Evolutionary conservation across 2,113 vertebrate species (phyloP), one percentile per base, ranked within the genome.

Genomic region (Caranx ignobilis): DNA sequence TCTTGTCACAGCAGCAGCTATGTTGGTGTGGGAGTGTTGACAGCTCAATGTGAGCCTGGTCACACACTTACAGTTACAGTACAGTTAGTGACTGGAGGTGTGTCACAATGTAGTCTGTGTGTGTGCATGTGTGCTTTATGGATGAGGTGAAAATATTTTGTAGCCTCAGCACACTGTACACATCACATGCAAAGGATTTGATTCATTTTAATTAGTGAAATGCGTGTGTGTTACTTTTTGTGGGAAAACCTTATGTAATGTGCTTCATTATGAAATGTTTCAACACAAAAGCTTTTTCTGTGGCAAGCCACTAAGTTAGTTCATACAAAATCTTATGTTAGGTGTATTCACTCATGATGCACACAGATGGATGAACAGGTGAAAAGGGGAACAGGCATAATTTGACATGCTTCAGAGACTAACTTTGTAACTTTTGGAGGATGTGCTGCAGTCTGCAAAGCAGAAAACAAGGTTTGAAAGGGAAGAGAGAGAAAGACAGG

Each of bases 391-490:
- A 26, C 34, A 52, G 13, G 16, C 54, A 12, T 21, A 65, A 73
- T 47, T 35, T 13, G 55, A 26, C 83, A 86, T 88, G 89, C 82
- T 80, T 41, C 59, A 83, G 66, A 79, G 77, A 94, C 89, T 93
- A 79, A 93, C 92, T 92, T 92, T 92, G 86, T 82, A 79, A 92
- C 68, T 83, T 26, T 26, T 26, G 35, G 67, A 77, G 8, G 70
- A 79, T 13, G 15, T 59, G 85, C 77, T 52, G 72, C 60, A 32
- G 48, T 91, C 93, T 94, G 93, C 31, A 89, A 88, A 79, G 83
- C 52, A 88, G 64, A 78, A 59, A 67, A 81, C 12, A 80, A 41
- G 5, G 64, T 64, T 76, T 79, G 69, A 82, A 59, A 88, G 63
- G 13, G 37, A 26, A 26, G 26, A 64, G 12, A 64, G 47, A 75